phyloP scores from a whole-genome alignment of 2,888 invertebrate species.

The Hypolimnas misippus region DNA sequence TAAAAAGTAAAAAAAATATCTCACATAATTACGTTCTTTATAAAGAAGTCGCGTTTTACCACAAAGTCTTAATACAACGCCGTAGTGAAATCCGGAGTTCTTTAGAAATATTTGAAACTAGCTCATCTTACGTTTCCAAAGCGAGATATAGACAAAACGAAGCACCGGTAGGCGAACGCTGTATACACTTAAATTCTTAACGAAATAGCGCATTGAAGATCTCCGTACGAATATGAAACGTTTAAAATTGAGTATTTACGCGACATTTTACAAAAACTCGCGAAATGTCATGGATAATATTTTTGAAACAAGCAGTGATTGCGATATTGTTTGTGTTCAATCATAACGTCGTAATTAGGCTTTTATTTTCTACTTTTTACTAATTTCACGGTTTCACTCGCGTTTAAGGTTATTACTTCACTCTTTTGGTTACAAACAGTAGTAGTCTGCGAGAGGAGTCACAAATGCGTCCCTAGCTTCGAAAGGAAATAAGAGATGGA shows the following conservation, averaged over 20 bases:
- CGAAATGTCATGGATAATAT: not conserved
- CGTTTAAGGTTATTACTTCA: no score
- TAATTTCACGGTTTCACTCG: not conserved
- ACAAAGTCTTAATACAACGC: slow-evolving; percentile 31
- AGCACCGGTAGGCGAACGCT: slow-evolving; percentile 13
- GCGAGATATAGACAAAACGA: slow-evolving; percentile 19
- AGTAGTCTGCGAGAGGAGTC: no score
- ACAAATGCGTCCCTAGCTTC: no score
- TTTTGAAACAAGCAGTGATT: not conserved
- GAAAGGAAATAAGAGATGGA: no score
- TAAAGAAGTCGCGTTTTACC: slow-evolving; percentile 21
- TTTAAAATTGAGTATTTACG: slow-evolving; percentile 2
- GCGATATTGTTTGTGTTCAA: no score
- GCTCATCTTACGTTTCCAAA: slow-evolving; percentile 24
- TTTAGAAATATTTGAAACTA: slow-evolving; percentile 30
- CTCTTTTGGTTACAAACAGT: no score
- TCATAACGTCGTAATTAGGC: no score
- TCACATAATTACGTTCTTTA: not conserved
- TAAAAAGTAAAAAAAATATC: slow-evolving; percentile 1
- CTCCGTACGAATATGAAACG: not conserved
- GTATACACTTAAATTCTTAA: slow-evolving; percentile 21
- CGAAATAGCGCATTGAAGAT: slow-evolving; percentile 15
- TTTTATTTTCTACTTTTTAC: not conserved
- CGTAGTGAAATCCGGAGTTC: slow-evolving; percentile 24
- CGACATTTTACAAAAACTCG: not conserved